These are phyloP conservation scores for Drosophila bocqueti DNA, from an alignment of 1,140 invertebrate genomes.

Conservation along the genomic window DNA sequence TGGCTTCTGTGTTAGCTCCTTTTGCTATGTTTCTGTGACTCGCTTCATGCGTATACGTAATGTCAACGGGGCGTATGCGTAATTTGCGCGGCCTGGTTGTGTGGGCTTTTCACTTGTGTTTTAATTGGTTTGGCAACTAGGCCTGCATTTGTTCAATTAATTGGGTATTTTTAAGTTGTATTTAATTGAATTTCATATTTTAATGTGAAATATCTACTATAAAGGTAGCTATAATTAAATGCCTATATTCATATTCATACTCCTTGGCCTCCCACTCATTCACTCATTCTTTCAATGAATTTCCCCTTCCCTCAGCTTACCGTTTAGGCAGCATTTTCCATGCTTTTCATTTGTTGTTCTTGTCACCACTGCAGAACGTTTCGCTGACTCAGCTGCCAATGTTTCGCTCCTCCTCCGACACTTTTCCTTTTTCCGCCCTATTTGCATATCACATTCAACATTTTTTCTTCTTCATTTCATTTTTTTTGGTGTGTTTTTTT, in stretches of 20 bases:
- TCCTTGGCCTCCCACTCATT: not conserved
- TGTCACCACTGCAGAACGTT: not conserved
- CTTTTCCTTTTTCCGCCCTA: slow-evolving; percentile 15
- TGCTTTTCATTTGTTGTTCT: slow-evolving; percentile 37
- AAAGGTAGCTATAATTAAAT: not conserved
- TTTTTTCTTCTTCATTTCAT: slow-evolving; percentile 10
- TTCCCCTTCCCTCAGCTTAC: slow-evolving; percentile 3
- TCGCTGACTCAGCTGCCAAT: slow-evolving; percentile 47
- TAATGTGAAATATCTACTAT: no score
- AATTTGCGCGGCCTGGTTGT: not conserved
- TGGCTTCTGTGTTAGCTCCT: not conserved
- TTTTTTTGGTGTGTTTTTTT: slow-evolving; percentile 1
- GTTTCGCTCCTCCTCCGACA: not conserved
- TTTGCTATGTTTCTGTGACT: not conserved
- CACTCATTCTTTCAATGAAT: not conserved
- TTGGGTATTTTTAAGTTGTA: not conserved
- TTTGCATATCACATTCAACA: slow-evolving; percentile 53
- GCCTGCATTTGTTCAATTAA: not conserved
- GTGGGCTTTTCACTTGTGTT: not conserved
- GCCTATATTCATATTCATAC: not conserved
- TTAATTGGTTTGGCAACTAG: not conserved
- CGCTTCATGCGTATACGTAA: slow-evolving; percentile 6
- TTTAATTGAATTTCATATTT: not conserved
- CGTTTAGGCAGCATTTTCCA: slow-evolving; percentile 39
- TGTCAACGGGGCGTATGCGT: slow-evolving; percentile 14